Base-by-base conservation (phyloP, 1,140 invertebrate species). In the Steinernema khuongi region DNA sequence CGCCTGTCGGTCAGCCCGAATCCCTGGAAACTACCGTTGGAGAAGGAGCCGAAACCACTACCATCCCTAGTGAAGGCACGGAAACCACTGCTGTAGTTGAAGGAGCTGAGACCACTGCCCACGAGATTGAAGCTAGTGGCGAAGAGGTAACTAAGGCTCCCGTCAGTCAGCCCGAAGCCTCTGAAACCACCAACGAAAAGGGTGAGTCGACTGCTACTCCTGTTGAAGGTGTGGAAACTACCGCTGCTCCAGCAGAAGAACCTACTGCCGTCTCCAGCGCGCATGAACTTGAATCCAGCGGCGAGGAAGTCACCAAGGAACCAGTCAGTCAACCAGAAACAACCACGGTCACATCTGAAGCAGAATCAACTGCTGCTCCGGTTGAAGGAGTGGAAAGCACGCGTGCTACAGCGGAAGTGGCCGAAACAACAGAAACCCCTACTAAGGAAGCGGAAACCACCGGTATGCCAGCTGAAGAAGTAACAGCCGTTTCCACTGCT, bases 1-100 rank as follows among this genome's bases (percentile, higher is more conserved):
- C 4, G 60, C 33, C 22, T 44, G 19, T 19, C 68, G 41, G 68
- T n/a, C n/a, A n/a, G n/a, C n/a, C n/a, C 31, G 68, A 32, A 11
- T 29, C 31, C 19, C 29, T 4, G 19, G 31, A 36, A 4, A 4
- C 68, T 19, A 69, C 68, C 14, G 14, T 32, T 14, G 31, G 29
- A 18, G 67, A 68, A n/a, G 72, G 68, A 69, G 60, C 36, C 14
- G 30, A 67, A 32, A 66, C 72, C 1, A 69, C 66, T 43, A 36
- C 60, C 26, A 44, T 30, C 29, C 32, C 60, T 19, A 17, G 29
- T 31, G 70, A 29, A 22, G 44, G 44, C 14, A 66, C n/a, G n/a
- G 36, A 41, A n/a, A n/a, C 36, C 36, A 41, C 36, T 41, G 36
- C 7, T 11, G n/a, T 11, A n/a, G 7, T n/a, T n/a, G n/a, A n/a